Base-by-base conservation (phyloP, 2,113 vertebrate species). In the Xenopus borealis region DNA sequence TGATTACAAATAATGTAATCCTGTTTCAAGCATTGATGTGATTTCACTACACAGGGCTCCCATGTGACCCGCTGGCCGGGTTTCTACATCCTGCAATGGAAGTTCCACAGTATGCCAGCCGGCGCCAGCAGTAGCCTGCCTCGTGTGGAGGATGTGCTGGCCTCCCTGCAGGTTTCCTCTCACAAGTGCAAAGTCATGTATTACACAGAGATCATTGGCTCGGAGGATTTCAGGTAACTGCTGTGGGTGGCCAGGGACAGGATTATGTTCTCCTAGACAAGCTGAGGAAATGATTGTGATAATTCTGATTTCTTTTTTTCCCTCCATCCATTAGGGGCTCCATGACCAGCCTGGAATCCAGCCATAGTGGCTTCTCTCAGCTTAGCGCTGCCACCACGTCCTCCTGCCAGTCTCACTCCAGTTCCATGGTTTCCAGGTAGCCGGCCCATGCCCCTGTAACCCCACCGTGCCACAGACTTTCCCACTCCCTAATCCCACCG, bases 131-230 rank as follows among this genome's bases (percentile, higher is more conserved):
- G 94, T 89, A 97, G 83, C 86, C 89, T 96, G 83, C 93, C 95
- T 19, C 92, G 94, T 0, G 92, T 98, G 82, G 97, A 98, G 20
- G 97, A 98, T 40, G 93, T 98, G 13, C 85, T 99, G 83, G 95
- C 96, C 71, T 96, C 95, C n/a, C 91, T 98, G 62, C 96, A 99
- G 87, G 95, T 97, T 66, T 94, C 96, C 47, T 94, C 94, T 12
- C 96, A 98, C 87, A 97, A 96, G 79, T 96, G 95, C 80, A 98
- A 96, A 87, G 93, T 99, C 73, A 95, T 98, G 95, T 98, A 94
- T 88, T 99, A 97, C 83, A 98, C 95, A 0, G 96, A 99, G 81
- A 95, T 98, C 78, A 94, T 98, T 81, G 94, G 89, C 64, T 98
- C 95, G 7, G 92, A 94, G 66, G 95, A 98, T 80, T 98, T 99